Conservation (phyloP, 2,797 vertebrate species). For the Chelon labrosus region DNA sequence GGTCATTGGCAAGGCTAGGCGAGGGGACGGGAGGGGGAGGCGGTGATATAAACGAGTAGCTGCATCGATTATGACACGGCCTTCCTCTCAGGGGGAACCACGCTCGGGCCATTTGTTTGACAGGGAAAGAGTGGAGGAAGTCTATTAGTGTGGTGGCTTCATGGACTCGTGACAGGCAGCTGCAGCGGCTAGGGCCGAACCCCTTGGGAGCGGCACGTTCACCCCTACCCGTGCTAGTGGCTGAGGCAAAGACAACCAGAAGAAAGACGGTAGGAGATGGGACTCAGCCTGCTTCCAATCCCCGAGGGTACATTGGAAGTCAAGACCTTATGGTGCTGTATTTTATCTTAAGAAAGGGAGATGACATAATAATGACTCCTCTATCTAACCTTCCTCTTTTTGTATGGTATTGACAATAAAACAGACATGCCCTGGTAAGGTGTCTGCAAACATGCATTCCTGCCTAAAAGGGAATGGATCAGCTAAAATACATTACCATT, state of each 20-base stretch:
- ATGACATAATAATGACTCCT: conserved; percentile 30
- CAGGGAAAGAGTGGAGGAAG: conserved; percentile 74
- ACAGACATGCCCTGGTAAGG: not conserved
- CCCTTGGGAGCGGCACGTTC: conserved; percentile 53
- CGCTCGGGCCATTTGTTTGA: conserved; percentile 80
- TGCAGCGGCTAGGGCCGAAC: conserved; percentile 45
- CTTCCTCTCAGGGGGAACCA: conserved; percentile 73
- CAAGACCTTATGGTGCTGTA: conserved; percentile 39
- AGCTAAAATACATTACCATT: not conserved
- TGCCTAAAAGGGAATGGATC: not conserved
- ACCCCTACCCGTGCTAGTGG: conserved; percentile 18
- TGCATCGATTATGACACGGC: conserved; percentile 80
- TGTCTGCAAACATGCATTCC: not conserved
- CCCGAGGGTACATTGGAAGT: conserved; percentile 54
- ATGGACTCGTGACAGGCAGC: conserved; percentile 70
- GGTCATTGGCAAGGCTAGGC: conserved; percentile 16
- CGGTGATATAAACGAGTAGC: conserved; percentile 46
- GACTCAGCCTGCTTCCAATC: conserved; percentile 29
- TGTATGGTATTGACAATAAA: conserved; percentile 7
- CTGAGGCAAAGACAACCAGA: conserved; percentile 8
- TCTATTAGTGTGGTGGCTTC: conserved; percentile 76
- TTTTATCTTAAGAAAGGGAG: conserved; percentile 34
- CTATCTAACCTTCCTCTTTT: conserved; percentile 31
- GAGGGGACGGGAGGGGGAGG: not conserved
- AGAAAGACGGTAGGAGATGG: conserved; percentile 30